Conservation (phyloP, 2,888 invertebrate species). For the Ormyrus labotus region DNA sequence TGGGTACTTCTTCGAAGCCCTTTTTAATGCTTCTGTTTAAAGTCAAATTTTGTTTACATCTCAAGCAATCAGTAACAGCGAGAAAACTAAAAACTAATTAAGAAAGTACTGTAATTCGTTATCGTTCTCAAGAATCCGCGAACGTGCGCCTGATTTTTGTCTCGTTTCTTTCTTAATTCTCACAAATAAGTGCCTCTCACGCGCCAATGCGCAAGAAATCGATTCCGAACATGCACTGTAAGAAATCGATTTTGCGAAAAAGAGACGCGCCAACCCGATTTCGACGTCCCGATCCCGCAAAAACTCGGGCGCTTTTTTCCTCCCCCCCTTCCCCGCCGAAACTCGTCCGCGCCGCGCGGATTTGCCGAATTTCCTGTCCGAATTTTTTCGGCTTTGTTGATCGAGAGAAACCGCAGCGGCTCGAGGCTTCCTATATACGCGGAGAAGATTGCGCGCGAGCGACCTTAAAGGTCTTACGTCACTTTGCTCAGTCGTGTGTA, state of each 20-base stretch:
- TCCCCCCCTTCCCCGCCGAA: no score
- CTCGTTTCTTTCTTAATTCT: no score
- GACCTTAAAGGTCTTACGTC: constrained; percentile 40
- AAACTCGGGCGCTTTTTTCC: background rate
- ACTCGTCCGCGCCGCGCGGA: background rate
- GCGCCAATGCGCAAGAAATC: constrained; percentile 49
- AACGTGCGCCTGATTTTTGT: no score
- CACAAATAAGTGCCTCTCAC: constrained; percentile 7
- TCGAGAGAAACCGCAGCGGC: background rate
- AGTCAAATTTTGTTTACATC: no score
- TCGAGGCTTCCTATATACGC: no score
- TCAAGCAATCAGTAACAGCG: no score
- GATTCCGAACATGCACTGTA: constrained; percentile 44
- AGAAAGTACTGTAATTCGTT: no score
- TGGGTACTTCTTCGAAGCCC: no score
- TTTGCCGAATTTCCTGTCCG: constrained; percentile 39
- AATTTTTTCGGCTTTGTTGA: constrained; percentile 27
- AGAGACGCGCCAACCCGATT: background rate
- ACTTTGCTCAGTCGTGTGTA: constrained; percentile 33
- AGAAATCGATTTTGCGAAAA: constrained; percentile 53
- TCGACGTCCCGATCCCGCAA: constrained; percentile 1
- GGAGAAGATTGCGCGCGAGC: background rate
- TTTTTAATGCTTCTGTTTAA: no score
- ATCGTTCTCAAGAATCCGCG: no score
- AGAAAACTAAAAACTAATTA: no score